Percentiles rank a stretch among this genome's conserved stretches.
These are phyloP conservation scores for Cynopterus sphinx DNA, from an alignment of 2,797 vertebrate species.

Conservation along the genomic window DNA sequence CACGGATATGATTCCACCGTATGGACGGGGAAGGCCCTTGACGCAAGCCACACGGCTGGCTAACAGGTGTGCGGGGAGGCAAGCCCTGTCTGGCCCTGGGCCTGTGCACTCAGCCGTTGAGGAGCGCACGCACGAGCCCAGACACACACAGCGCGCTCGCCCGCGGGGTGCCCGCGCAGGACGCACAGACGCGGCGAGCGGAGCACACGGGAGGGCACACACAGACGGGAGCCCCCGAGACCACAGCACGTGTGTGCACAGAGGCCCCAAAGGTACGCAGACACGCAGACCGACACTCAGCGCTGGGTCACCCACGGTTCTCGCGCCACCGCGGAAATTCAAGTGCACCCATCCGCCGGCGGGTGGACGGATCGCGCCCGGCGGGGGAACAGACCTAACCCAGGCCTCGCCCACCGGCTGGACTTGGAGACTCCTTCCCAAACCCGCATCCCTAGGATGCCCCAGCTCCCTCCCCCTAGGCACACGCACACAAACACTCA, in stretches of 20 bases:
- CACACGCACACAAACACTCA: neutral
- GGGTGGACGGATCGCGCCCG: too few relatives aligned
- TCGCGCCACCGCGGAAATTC: neutral
- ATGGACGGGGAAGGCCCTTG: neutral
- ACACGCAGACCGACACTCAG: neutral
- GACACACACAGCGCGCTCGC: neutral
- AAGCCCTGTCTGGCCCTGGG: neutral
- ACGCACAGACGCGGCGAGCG: neutral
- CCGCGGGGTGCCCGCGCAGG: neutral
- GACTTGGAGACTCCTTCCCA: neutral
- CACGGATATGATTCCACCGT: rapidly evolving
- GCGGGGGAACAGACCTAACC: neutral
- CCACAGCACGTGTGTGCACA: neutral
- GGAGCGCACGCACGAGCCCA: neutral
- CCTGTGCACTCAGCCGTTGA: neutral
- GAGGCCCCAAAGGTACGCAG: neutral
- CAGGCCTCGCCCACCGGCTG: rapidly evolving
- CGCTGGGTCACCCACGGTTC: neutral
- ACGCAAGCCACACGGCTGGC: neutral
- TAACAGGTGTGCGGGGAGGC: neutral
- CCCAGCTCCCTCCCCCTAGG: neutral
- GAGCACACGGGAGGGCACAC: neutral
- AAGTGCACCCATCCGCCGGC: neutral
- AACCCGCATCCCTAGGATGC: rapidly evolving
- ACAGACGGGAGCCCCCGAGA: too few relatives aligned